These are phyloP conservation scores for Standfussiana lucernea DNA, from an alignment of 2,888 invertebrate species.

Conservation along the genomic window DNA sequence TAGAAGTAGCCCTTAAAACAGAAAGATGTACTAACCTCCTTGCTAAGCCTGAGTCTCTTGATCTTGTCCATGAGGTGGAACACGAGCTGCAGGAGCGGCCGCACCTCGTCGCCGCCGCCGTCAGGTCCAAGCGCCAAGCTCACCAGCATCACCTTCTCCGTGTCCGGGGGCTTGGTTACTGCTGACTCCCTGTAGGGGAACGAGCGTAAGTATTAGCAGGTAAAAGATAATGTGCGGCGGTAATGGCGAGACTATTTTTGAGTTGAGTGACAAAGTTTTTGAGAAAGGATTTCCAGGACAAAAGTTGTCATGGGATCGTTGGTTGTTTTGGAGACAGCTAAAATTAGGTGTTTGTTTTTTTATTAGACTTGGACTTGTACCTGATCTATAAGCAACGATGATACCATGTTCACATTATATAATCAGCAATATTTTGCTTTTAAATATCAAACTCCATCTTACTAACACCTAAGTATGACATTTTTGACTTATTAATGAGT, in stretches of 20 bases:
- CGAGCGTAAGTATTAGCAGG: not conserved
- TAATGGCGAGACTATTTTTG: no score
- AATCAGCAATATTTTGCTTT: no score
- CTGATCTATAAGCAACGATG: no score
- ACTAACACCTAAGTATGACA: not conserved
- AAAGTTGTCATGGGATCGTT: no score
- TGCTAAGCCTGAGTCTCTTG: constrained; percentile 95
- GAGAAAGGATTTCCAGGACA: no score
- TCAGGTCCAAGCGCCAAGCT: constrained; percentile 93
- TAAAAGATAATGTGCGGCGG: no score
- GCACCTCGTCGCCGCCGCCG: constrained; percentile 93
- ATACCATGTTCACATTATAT: no score
- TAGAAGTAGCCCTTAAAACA: not conserved
- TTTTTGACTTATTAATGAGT: not conserved
- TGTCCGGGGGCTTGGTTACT: constrained; percentile 94
- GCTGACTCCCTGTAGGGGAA: constrained; percentile 89
- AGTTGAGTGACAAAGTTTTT: no score
- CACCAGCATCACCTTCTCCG: constrained; percentile 95
- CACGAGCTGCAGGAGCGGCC: constrained; percentile 96
- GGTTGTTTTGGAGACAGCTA: no score
- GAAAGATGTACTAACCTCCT: constrained; percentile 92
- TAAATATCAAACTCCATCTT: no score
- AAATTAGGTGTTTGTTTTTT: no score
- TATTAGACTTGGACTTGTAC: no score
- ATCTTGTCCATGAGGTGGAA: constrained; percentile 98